phyloP scores from a whole-genome alignment of 1,140 invertebrate genomes.

The Apis cerana region DNA sequence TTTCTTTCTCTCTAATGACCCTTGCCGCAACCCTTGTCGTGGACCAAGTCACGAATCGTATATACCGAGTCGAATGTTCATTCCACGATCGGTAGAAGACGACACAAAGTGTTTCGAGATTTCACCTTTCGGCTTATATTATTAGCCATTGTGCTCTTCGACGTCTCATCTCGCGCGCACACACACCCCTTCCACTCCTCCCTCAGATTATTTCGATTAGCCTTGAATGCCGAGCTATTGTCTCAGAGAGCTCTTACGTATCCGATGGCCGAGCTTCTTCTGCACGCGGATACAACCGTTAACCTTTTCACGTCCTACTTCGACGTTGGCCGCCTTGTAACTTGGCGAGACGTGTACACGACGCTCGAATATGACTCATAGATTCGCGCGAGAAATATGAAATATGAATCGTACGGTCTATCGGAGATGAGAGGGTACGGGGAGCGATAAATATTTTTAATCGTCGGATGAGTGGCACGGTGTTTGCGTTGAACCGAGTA shows the following conservation, averaged over 20 bases:
- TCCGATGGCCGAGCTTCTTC: conserved; percentile 28
- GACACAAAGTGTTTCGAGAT: conserved; percentile 37
- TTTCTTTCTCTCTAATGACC: conserved; percentile 16
- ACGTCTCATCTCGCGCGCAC: conserved; percentile 1
- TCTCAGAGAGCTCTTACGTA: conserved; percentile 34
- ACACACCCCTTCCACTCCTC: too few species aligned
- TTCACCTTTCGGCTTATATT: conserved; percentile 53
- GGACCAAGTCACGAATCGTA: conserved; percentile 35
- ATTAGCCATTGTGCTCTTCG: conserved; percentile 50
- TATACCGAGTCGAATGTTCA: not conserved
- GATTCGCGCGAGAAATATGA: conserved; percentile 62
- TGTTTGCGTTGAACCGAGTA: too few species aligned
- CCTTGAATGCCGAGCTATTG: conserved; percentile 56
- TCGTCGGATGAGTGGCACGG: not conserved
- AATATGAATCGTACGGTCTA: conserved; percentile 61
- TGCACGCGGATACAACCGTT: conserved; percentile 65
- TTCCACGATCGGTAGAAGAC: conserved; percentile 51
- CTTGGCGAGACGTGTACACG: conserved; percentile 18
- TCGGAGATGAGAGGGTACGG: not conserved
- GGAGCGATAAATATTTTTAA: not conserved
- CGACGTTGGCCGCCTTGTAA: conserved; percentile 13
- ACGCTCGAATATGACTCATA: conserved; percentile 60
- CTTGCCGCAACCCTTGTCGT: not conserved
- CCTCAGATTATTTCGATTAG: conserved; percentile 51
- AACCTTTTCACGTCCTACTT: conserved; percentile 68